These are phyloP conservation scores for Megaceryle torquata DNA, from an alignment of 2,113 vertebrate species.

Conservation along the genomic window DNA sequence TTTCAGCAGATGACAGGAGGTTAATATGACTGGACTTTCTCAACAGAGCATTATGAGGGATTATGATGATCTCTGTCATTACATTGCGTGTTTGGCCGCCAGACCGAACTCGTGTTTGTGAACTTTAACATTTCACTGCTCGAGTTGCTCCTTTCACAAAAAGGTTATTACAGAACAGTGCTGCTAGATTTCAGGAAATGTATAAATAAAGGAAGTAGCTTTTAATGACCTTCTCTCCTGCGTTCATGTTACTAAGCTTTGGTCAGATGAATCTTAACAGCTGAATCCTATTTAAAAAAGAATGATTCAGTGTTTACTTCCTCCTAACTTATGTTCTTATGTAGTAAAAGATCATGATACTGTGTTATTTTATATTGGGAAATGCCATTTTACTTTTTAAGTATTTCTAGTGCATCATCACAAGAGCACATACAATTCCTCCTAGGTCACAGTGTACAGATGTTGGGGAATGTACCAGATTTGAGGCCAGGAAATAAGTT, in stretches of 20 bases:
- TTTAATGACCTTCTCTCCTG: neutral
- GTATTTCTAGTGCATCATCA: neutral
- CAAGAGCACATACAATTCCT: neutral
- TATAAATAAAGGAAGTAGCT: conserved; percentile 9
- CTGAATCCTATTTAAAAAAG: neutral
- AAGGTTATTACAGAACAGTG: neutral
- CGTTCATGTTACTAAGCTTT: neutral
- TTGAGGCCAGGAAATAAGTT: neutral
- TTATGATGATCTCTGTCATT: neutral
- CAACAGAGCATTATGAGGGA: neutral
- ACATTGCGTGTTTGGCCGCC: neutral
- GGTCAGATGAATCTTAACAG: neutral
- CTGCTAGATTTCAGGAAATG: neutral
- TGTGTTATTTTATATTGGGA: neutral
- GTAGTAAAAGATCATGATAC: neutral
- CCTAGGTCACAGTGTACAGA: neutral
- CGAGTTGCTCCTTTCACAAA: neutral
- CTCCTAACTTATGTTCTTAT: neutral
- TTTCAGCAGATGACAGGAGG: neutral
- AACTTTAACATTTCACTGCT: neutral
- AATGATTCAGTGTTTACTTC: neutral
- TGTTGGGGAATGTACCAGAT: neutral
- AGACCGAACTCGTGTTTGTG: neutral
- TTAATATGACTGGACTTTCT: neutral
- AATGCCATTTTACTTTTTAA: neutral